Conservation (phyloP, 2,113 vertebrate species). For the Callaeas wilsoni region DNA sequence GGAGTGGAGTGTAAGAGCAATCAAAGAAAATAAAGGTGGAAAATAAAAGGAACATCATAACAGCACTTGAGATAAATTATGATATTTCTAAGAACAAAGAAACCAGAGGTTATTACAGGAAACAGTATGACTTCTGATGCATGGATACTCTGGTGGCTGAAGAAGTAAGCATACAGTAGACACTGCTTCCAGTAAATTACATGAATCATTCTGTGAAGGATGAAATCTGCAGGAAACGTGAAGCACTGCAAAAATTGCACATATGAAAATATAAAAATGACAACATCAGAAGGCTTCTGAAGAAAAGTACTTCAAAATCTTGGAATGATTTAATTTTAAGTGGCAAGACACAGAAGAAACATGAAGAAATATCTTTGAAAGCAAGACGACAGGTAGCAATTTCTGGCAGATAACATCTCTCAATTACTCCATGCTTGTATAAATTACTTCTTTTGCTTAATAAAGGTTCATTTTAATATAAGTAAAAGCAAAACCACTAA, state of each 20-base stretch:
- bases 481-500: neutral
- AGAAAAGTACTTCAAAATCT: slow-evolving; percentile 31
- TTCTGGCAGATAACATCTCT: neutral
- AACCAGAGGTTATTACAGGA: neutral
- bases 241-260: neutral
- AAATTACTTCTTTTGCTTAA: neutral
- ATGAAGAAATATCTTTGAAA: slow-evolving; percentile 16
- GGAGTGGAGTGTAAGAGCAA: neutral
- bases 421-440: neutral
- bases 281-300: slow-evolving; percentile 43
- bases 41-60: neutral
- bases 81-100: neutral
- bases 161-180: neutral
- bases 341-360: slow-evolving; percentile 22
- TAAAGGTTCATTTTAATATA: neutral
- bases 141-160: neutral
- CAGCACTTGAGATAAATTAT: neutral
- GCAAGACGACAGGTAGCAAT: neutral
- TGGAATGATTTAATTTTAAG: slow-evolving; percentile 33
- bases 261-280: slow-evolving; percentile 44
- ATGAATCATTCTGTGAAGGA: neutral
- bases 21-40: neutral
- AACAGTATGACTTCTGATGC: neutral
- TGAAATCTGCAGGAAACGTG: slow-evolving; percentile 15
- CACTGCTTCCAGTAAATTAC: neutral